Evolutionary conservation across 2,113 vertebrate genomes (phyloP).

Genomic region (Rhineura floridana): DNA sequence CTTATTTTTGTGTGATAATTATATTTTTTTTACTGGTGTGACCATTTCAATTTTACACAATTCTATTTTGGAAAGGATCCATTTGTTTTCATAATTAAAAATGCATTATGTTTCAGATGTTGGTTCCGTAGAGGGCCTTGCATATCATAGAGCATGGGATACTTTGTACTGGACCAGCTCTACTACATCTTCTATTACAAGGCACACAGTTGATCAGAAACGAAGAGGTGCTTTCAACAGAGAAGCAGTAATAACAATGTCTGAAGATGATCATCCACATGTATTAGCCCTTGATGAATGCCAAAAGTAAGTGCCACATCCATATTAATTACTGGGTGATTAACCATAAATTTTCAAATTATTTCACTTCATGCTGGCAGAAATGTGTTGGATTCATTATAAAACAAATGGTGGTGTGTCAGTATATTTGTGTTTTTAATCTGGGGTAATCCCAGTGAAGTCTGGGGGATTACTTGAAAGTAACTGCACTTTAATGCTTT

Average conservation of each 20-base stretch:
- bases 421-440: not conserved
- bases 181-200: constrained; percentile 92
- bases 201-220: constrained; percentile 89
- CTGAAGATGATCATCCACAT: constrained; percentile 95
- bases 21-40: not conserved
- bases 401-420: not conserved
- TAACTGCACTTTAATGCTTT: not conserved
- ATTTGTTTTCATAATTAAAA: constrained; percentile 31
- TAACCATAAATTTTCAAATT: not conserved
- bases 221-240: constrained; percentile 81
- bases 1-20: not conserved
- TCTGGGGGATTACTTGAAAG: not conserved
- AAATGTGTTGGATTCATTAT: not conserved
- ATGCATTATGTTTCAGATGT: constrained; percentile 80
- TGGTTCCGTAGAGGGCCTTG: constrained; percentile 95
- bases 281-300: constrained; percentile 93
- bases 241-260: constrained; percentile 90
- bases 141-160: constrained; percentile 95
- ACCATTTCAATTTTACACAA: not conserved
- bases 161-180: constrained; percentile 97
- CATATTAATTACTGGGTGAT: not conserved
- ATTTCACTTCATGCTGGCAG: not conserved
- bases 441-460: not conserved
- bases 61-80: rapidly evolving
- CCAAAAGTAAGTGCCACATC: constrained; percentile 82